Percentiles rank a stretch among this genome's conserved stretches.
Evolutionary conservation across 2,888 invertebrate genomes (phyloP).

Genomic region (Eledona agricola): DNA sequence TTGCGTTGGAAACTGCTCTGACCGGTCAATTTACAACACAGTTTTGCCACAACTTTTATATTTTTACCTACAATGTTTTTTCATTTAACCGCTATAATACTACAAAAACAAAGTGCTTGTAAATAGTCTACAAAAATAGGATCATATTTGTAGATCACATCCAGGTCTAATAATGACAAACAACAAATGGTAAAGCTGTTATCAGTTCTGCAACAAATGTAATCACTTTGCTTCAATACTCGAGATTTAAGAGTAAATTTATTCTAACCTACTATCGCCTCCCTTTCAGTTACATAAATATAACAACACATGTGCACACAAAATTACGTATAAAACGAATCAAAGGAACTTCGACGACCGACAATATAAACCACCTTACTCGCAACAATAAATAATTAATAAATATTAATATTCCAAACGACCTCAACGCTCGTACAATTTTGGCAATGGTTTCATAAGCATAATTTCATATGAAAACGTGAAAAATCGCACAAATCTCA

Average conservation of each 20-base stretch:
- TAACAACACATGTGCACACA: too few species aligned
- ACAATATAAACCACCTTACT: too few species aligned
- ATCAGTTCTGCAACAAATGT: constrained; percentile 25
- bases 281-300: too few species aligned
- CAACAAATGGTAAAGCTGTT: constrained; percentile 30
- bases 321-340: too few species aligned
- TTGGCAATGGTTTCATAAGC: constrained; percentile 23
- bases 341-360: too few species aligned
- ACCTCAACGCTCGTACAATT: constrained; percentile 9
- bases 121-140: constrained; percentile 37
- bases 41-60: constrained; percentile 13
- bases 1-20: neutral
- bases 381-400: neutral
- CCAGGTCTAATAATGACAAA: constrained; percentile 18
- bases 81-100: constrained; percentile 6
- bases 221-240: constrained; percentile 7
- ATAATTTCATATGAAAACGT: constrained; percentile 3
- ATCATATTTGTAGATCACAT: constrained; percentile 36
- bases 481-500: constrained; percentile 10
- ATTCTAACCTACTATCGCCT: too few species aligned
- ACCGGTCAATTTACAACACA: constrained; percentile 2
- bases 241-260: too few species aligned
- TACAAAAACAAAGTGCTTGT: constrained; percentile 36
- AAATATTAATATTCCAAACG: constrained; percentile 1
- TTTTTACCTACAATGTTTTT: constrained; percentile 3